Base-by-base conservation (phyloP, 2,113 vertebrate species). In the Lathamus discolor region DNA sequence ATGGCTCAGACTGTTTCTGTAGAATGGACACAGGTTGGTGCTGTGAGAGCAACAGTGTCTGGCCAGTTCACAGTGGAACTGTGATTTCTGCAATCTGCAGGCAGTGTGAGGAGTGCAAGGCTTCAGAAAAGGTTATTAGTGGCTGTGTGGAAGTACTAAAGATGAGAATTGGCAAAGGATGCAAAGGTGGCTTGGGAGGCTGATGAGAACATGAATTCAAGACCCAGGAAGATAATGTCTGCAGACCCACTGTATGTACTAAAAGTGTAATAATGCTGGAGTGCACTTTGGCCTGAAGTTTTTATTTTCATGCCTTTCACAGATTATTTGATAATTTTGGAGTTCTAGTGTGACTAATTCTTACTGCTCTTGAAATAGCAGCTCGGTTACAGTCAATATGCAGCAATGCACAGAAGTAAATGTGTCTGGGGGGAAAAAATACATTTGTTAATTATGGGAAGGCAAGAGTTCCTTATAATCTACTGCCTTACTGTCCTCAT, bases 291-390 rank as follows among this genome's bases (percentile, higher is more conserved):
- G 25, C 70, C 52, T 87, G 44, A n/a, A 19, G 20, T 69, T 75
- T 49, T 80, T 62, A 19, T 84, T 91, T 81, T 82, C 37, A 13
- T 74, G 13, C n/a, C 54, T 87, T 82, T 89, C 48, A 27, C 57
- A 51, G 67, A 57, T 39, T 82, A 83, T 66, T 48, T 73, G 78
- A 59, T 54, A 73, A 69, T 77, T 93, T 79, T 64, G 39, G 57
- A 76, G 49, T 77, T 92, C 43, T 87, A n/a, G 69, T 31, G 62
- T 91, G 88, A 90, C 59, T 86, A 67, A 80, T 92, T 90, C 46
- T 61, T 91, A 57, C 57, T 76, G 84, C 62, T 95, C 81, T 91
- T 85, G 83, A 95, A 95, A 83, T n/a, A 91, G 73, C 73, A 78
- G 62, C 81, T 95, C 41, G 3, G 49, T 74, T 80, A 41, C 51